Base-by-base conservation (phyloP, 2,888 invertebrate species). In the Liopterus haemorrhoidalis region DNA sequence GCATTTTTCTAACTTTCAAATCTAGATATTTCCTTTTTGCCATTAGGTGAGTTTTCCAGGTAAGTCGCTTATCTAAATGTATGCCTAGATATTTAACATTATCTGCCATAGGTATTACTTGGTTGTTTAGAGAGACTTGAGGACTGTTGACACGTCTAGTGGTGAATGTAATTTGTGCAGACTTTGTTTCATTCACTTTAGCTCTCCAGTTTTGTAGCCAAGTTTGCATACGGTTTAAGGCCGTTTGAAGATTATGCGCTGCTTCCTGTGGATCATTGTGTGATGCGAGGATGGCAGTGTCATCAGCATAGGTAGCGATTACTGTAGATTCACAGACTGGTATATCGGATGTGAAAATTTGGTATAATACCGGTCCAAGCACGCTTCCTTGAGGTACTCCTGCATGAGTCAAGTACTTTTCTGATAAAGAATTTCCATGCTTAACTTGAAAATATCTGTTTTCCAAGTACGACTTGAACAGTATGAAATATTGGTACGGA, bases 101-200 rank as follows among this genome's bases (percentile, higher is more conserved):
- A 18, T n/a, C 24, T 36, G 41, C 12, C 20, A 28, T 16, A 2
- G 9, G 32, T 16, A 25, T 30, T n/a, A n/a, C n/a, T n/a, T n/a
- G n/a, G 15, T 24, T 20, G 46, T 40, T 39, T 33, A 46, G 11
- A 38, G 14, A 18, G 27, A 41, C 33, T 20, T 30, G 4, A 18
- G 50, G 48, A 40, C 46, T 45, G 8, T 33, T 41, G 22, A 30
- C 40, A 38, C 28, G 48, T 27, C 50, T 35, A 20, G 40, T 33
- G 4, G 54, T 49, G 31, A 54, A 54, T 6, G 52, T 55, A 16
- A 55, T 42, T 22, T 49, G 49, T 8, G 41, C 38, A 15, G 46
- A 53, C 21, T 54, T 53, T 4, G 28, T 15, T 41, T 38, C 32
- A 32, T 49, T 54, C n/a, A 49, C 35, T 24, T 22, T 54, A 14